Evolutionary conservation across 2,113 vertebrate genomes (phyloP).

Genomic region (Platysternon megacephalum): DNA sequence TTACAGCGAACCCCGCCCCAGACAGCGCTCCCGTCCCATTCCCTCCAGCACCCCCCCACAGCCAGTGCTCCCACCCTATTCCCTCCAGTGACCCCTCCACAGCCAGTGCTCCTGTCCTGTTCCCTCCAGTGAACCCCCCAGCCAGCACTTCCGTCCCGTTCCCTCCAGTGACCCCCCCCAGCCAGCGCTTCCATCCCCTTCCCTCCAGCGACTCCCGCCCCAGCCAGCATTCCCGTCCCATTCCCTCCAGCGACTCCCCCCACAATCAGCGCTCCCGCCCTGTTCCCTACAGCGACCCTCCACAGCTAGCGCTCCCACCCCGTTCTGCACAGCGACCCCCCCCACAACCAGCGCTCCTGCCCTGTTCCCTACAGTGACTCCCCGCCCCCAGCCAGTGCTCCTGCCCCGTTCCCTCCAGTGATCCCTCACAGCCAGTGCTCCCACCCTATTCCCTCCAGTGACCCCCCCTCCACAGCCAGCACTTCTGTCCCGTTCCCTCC

Average conservation of each 20-base stretch:
- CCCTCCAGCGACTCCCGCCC: too few species aligned
- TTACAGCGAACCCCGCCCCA: not conserved
- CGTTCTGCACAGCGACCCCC: not conserved
- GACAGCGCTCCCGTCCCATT: not conserved
- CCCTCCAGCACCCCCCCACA: too few species aligned
- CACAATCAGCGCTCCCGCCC: not conserved
- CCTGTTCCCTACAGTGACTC: not conserved
- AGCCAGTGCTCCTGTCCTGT: too few species aligned
- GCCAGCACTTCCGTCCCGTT: not conserved
- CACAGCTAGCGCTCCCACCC: not conserved
- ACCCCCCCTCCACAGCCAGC: not conserved
- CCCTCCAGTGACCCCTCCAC: not conserved
- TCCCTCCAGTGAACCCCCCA: too few species aligned
- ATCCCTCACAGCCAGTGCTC: not conserved
- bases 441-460: accelerated
- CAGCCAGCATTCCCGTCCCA: not conserved
- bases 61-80: accelerated
- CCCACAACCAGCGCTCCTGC: not conserved
- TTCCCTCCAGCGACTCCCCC: not conserved
- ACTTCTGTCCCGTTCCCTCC: not conserved
- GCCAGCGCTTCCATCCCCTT: not conserved
- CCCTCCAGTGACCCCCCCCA: not conserved
- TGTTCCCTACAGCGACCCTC: not conserved
- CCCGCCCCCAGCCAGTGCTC: not conserved
- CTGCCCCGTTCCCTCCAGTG: not conserved